Evolutionary conservation across 2,113 vertebrate species (phyloP), one percentile per base, ranked within the genome.

Genomic region (Toxotes jaculatrix): DNA sequence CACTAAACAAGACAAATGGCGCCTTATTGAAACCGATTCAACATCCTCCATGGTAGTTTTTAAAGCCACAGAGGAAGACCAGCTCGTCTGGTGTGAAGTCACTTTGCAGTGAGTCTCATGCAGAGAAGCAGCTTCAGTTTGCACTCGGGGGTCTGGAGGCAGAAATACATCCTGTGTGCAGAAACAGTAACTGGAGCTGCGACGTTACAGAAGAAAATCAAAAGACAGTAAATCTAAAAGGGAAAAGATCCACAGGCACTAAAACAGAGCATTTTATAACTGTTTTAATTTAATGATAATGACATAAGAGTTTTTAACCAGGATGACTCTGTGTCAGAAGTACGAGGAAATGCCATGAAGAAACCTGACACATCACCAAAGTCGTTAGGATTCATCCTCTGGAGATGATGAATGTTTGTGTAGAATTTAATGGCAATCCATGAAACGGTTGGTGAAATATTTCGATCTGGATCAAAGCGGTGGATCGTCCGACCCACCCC

Each of bases 161-260:
- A 81, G n/a, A 80, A 77, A 74, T 11, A 2, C 61, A 57, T 57
- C 79, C 56, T 69, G 75, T 76, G 66, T 80, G 67, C 60, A 49
- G 40, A 68, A 65, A 63, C 34, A 5, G 2, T 5, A n/a, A 76
- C 49, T 47, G 36, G 10, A 57, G 31, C 57, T 21, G 23, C 45
- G 55, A 17, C 17, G 1, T 55, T 36, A 16, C 7, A 36, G 38
- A 27, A 11, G 9, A 40, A 49, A 45, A 43, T 12, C 42, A 11
- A 43, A 12, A 43, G 12, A 43, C 3, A 43, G 3, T 11, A 13
- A 45, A 45, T 23, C 38, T 61, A 19, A 61, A 31, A 19, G 9
- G 21, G 4, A 42, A 40, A 17, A 7, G 3, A 53, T 6, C 16
- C 21, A 7, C 47, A 21, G 49, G 11, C 17, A 21, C 9, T 32